Evolutionary conservation across 2,888 invertebrate genomes (phyloP).

Genomic region (Boloria euphrosyne): DNA sequence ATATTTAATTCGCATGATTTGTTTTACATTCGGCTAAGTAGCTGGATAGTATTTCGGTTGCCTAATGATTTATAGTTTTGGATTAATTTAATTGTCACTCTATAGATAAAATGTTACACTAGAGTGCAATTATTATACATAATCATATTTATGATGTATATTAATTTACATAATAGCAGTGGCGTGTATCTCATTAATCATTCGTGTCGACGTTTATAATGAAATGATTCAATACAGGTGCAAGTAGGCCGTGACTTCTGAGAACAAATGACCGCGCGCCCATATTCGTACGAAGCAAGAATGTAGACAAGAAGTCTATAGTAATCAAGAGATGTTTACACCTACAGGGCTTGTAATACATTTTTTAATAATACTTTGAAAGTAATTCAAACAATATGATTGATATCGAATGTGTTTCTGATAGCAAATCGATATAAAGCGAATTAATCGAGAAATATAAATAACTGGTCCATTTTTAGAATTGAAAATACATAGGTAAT

Average conservation of each 20-base stretch:
- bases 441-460: neutral
- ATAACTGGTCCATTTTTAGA: too few species aligned
- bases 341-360: neutral
- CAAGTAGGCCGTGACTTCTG: slow-evolving; percentile 20
- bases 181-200: slow-evolving; percentile 11
- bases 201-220: slow-evolving; percentile 12
- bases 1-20: slow-evolving; percentile 17
- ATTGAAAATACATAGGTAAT: too few species aligned
- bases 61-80: slow-evolving; percentile 5
- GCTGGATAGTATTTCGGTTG: slow-evolving; percentile 15
- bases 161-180: slow-evolving; percentile 4
- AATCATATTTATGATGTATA: slow-evolving; percentile 3
- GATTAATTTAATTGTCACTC: slow-evolving; percentile 6
- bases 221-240: slow-evolving; percentile 23
- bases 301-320: slow-evolving; percentile 5
- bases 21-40: slow-evolving; percentile 17
- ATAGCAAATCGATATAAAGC: neutral
- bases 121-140: neutral
- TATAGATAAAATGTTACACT: slow-evolving; percentile 11
- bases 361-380: neutral
- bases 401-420: neutral
- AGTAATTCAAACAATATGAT: neutral
- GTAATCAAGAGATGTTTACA: neutral
- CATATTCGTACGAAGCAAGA: neutral
- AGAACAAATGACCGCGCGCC: slow-evolving; percentile 17